Base-by-base conservation (phyloP, 1,140 invertebrate species). In the Scaptomyza hsui region DNA sequence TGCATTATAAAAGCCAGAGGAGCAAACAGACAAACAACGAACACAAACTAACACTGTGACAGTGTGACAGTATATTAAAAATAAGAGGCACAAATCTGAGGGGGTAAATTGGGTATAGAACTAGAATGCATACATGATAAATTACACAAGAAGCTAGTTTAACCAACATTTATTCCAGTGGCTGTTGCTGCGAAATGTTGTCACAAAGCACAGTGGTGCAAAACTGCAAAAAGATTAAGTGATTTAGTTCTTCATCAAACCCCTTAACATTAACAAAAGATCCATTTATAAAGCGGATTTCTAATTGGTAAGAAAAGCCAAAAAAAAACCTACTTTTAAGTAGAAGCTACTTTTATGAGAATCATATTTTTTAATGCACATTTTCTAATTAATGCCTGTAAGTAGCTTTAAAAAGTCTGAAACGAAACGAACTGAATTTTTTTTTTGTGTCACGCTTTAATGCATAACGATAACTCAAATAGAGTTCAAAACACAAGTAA, bases 1-100 rank as follows among this genome's bases (percentile, higher is more conserved):
- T 76, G 80, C 80, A 85, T 76, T 76, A 85, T 76, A 79, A 85
- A 79, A 82, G 75, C 59, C 75, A 83, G 79, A 83, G 75, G 48
- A 78, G 75, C 75, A 63, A 48, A 51, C 12, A 37, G 18, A 47
- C 24, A 24, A 21, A 57, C 76, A 60, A 39, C 56, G 67, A 59
- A 53, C 68, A 32, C 29, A 32, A 32, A 35, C 32, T 37, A 69
- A 78, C 69, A 24, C 63, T 78, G 69, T 78, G 78, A 82, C 79
- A 82, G 71, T 78, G 69, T 78, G 78, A 82, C 79, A 82, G 71
- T 75, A 78, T 83, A 37, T 37, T 37, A 75, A 72, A 74, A 78
- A 41, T 26, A 29, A 9, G 3, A 10, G 29, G 29, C 29, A 32
- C 10, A 37, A 4, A 3, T 3, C n/a, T 3, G 32, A 37, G 12